phyloP scores from a whole-genome alignment of 2,888 invertebrate species.

The Saturnia pavonia region DNA sequence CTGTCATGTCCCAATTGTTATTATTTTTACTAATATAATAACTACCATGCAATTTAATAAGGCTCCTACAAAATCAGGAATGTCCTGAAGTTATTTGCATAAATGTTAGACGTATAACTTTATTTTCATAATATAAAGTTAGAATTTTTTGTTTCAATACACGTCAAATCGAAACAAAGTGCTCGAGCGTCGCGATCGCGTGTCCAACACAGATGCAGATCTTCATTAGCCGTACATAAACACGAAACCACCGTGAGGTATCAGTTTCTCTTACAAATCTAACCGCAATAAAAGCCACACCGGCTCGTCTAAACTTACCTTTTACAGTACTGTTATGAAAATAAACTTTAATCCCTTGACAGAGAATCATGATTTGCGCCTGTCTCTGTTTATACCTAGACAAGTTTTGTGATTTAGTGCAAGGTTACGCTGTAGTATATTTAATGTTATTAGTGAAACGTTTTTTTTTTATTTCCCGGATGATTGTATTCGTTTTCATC shows the following conservation, averaged over 20 bases:
- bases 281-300: constrained; percentile 7
- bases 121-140: neutral
- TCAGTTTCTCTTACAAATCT: constrained; percentile 6
- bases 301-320: neutral
- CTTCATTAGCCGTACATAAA: neutral
- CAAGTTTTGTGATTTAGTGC: constrained; percentile 8
- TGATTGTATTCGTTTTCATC: no score
- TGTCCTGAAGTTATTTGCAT: no score
- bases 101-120: no score
- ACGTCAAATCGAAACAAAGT: neutral
- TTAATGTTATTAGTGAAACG: neutral
- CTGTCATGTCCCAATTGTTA: no score
- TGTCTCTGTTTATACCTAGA: neutral
- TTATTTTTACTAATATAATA: no score
- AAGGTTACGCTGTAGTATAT: constrained; percentile 15
- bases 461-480: no score
- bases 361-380: neutral
- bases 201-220: neutral
- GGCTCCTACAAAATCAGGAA: no score
- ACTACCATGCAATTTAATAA: no score
- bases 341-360: neutral
- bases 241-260: neutral
- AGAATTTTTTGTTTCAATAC: neutral
- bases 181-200: neutral
- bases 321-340: neutral